Base-by-base conservation (phyloP, 2,888 invertebrate genomes). In the Eilema depressum region DNA sequence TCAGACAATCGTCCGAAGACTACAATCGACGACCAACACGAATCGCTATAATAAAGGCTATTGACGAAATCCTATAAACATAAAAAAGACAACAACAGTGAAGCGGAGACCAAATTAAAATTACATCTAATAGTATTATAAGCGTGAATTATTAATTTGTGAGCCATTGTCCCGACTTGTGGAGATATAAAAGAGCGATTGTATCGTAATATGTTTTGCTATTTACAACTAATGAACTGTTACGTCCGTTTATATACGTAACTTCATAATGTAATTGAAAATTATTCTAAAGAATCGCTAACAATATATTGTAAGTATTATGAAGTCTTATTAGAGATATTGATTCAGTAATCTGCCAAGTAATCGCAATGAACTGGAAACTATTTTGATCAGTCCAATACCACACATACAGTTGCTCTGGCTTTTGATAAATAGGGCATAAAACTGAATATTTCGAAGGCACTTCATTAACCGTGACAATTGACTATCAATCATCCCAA, bases 91-190 rank as follows among this genome's bases (percentile, higher is more conserved):
- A 82, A 82, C 76, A 76, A 80, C 78, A 70, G 33, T 75, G 85
- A 87, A 87, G 89, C 83, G 89, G 81, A 86, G 85, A 85, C 85
- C 80, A 92, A 93, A 93, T 93, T 92, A 92, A 92, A 93, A 93
- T 90, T 88, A 91, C 89, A 86, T 88, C 81, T 89, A 91, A 89
- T 90, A 87, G 86, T 86, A 86, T 90, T 90, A 91, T 89, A 89
- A 86, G 91, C 92, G 92, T 93, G 92, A 91, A 92, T 92, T 93
- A 93, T 92, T 94, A 94, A 94, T 94, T 94, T 93, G 89, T 85
- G 78, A 75, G 83, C 86, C 88, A 93, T 94, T 94, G 94, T 94
- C 87, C 89, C 68, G 75, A 74, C 80, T 83, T 84, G 86, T 87
- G 79, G 77, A 77, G 77, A 78, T 76, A 84, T 79, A 80, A 81